A percentile compares a stretch with the other conserved stretches of the same genome.
Evolutionary conservation across 2,113 vertebrate genomes (phyloP).

Genomic region (Paradoxurus hermaphroditus): DNA sequence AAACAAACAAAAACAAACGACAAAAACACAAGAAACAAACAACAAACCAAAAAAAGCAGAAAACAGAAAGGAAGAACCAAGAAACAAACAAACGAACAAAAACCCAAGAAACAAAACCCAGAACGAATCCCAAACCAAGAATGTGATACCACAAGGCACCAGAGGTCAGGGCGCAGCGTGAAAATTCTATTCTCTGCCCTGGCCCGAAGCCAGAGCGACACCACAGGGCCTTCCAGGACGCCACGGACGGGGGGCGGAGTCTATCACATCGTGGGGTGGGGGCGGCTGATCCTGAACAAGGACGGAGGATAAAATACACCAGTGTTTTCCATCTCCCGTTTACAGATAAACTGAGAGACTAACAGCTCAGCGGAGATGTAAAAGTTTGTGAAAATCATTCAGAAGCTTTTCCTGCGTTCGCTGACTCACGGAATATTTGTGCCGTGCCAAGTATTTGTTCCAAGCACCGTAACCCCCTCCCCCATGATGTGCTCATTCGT

Average conservation of each 20-base stretch:
- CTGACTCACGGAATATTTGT: not conserved
- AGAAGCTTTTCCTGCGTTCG: not conserved
- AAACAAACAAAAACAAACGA: too few species aligned
- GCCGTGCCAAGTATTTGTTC: not conserved
- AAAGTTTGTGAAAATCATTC: slow-evolving; percentile 56
- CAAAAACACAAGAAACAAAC: too few species aligned
- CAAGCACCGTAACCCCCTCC: not conserved
- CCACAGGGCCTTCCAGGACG: not conserved
- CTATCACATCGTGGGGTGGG: not conserved
- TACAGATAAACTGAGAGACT: not conserved
- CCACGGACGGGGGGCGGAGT: not conserved
- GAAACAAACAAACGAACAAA: too few species aligned
- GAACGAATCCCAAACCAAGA: not conserved
- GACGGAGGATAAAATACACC: not conserved
- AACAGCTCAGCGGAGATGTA: not conserved
- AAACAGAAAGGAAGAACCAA: too few species aligned
- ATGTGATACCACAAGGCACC: not conserved
- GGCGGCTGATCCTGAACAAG: not conserved
- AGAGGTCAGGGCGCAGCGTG: not conserved
- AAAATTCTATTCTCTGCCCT: not conserved
- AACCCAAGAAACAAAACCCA: not conserved
- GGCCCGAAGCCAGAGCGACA: not conserved
- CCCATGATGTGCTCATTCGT: not conserved
- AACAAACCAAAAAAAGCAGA: too few species aligned
- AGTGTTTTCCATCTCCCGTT: not conserved